Percentiles rank a stretch among this genome's conserved stretches.
Conservation (phyloP, 2,113 vertebrate species). For the Meleagris gallopavo region DNA sequence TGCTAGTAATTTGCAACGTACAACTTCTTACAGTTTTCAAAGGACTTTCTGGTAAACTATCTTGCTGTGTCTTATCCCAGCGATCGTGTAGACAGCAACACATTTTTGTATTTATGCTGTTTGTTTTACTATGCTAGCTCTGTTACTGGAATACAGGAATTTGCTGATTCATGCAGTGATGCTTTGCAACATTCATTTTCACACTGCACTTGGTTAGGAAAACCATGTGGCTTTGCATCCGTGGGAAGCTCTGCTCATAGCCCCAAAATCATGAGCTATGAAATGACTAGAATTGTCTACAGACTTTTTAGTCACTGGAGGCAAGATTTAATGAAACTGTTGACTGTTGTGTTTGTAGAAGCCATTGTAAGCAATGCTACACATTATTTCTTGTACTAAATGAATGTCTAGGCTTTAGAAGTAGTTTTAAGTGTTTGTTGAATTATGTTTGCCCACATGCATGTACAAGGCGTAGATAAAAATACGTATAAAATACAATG, state of each 20-base stretch:
- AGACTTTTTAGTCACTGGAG: conserved; percentile 24
- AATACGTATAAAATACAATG: not conserved
- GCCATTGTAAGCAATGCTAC: not conserved
- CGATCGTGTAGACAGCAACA: not conserved
- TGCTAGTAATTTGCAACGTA: not conserved
- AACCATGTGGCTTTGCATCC: not conserved
- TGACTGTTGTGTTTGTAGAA: not conserved
- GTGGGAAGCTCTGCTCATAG: not conserved
- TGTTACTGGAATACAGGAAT: not conserved
- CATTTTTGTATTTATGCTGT: not conserved
- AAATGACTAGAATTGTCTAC: not conserved
- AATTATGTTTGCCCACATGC: not conserved
- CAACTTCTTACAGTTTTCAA: not conserved
- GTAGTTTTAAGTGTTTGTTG: not conserved
- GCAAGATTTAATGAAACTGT: conserved; percentile 34
- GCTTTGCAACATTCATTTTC: not conserved
- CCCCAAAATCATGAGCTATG: conserved; percentile 5
- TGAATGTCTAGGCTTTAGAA: not conserved
- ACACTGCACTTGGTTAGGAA: not conserved
- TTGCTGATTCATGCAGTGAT: conserved; percentile 26
- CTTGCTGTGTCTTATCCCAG: not conserved
- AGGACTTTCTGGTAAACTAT: not conserved
- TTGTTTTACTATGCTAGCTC: not conserved
- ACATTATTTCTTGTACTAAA: conserved; percentile 19
- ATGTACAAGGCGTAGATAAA: not conserved